Conservation (phyloP, 2,113 vertebrate species). For the Arenaria interpres region DNA sequence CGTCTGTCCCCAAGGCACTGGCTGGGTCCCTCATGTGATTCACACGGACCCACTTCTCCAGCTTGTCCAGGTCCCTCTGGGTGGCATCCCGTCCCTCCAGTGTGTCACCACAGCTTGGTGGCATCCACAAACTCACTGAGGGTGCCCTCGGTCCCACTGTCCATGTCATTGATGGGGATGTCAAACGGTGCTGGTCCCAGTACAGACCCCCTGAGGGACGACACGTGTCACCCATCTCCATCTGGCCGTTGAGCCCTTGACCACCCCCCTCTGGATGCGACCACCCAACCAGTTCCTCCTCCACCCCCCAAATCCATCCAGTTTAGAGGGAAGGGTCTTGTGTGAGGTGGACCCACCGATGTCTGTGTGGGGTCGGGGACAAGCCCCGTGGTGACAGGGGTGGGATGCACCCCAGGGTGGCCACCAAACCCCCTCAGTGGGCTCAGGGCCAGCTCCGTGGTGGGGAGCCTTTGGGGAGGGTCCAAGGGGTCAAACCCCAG, state of each 20-base stretch:
- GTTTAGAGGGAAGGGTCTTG: no score
- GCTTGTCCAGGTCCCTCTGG: background rate
- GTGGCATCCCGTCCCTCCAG: background rate
- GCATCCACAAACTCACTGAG: no score
- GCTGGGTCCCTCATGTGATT: background rate
- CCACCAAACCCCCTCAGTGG: background rate
- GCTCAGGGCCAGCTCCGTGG: background rate
- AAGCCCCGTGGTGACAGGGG: background rate
- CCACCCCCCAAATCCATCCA: no score
- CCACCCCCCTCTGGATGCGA: background rate
- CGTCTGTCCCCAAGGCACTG: background rate
- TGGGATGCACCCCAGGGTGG: background rate
- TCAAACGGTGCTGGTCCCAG: background rate
- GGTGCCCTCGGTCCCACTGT: background rate
- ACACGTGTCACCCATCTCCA: background rate
- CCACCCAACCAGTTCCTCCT: background rate
- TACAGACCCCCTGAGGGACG: no score
- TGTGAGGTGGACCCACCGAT: no score
- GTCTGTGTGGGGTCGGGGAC: background rate
- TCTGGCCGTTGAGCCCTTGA: background rate
- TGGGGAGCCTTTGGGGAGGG: background rate
- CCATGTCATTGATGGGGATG: background rate
- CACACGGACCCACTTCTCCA: background rate
- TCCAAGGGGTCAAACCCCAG: background rate
- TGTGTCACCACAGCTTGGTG: background rate